Evolutionary conservation across 2,888 invertebrate genomes (phyloP).

Genomic region (Tetragnatha montana): DNA sequence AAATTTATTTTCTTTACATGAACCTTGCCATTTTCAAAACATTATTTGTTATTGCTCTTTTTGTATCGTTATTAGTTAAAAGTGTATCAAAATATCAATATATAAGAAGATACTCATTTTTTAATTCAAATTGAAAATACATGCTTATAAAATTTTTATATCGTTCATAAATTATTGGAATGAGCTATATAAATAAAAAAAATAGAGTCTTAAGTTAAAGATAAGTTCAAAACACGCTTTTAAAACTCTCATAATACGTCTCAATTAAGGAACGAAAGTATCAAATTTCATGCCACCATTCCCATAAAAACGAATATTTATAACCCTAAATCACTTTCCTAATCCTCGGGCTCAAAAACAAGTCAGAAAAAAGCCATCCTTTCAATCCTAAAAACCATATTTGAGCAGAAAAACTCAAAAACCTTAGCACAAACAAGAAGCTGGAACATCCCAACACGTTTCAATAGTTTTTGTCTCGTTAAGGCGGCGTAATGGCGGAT

Average conservation of each 20-base stretch:
- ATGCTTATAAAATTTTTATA: too few species aligned
- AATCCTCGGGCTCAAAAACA: slow-evolving; percentile 2
- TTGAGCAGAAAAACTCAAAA: slow-evolving; percentile 2
- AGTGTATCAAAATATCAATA: too few species aligned
- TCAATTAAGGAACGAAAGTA: not conserved
- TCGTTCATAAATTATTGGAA: too few species aligned
- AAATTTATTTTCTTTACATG: too few species aligned
- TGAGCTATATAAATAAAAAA: not conserved
- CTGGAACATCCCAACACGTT: slow-evolving; percentile 23
- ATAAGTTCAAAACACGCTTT: not conserved
- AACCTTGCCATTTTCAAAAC: too few species aligned
- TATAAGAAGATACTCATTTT: too few species aligned
- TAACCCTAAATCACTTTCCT: slow-evolving; percentile 36
- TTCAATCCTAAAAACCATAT: slow-evolving; percentile 13
- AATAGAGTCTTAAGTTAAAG: not conserved
- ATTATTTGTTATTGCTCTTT: too few species aligned
- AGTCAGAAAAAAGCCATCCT: not conserved
- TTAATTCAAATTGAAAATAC: too few species aligned
- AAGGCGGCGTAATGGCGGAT: slow-evolving; percentile 27
- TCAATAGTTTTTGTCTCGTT: slow-evolving; percentile 43
- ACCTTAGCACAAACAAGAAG: not conserved
- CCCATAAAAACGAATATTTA: slow-evolving; percentile 1
- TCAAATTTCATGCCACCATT: not conserved
- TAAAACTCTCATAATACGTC: not conserved
- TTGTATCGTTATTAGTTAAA: too few species aligned